phyloP scores from a whole-genome alignment of 1,140 invertebrate species.

The Halesus radiatus region DNA sequence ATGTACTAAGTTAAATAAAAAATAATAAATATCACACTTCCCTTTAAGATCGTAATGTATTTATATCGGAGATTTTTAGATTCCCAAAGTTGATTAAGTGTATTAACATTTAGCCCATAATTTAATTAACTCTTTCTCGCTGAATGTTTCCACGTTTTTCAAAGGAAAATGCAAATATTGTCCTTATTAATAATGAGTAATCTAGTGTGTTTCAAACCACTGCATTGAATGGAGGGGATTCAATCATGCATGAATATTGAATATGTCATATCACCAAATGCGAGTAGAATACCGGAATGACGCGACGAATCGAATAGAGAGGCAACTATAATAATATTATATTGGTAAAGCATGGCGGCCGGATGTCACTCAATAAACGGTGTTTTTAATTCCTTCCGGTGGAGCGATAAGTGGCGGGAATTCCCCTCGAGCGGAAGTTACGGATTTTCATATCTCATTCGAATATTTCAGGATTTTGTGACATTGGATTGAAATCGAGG shows the following conservation, averaged over 20 bases:
- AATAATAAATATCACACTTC: too few species aligned
- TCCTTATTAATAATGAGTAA: too few species aligned
- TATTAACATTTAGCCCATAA: too few species aligned
- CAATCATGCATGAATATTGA: background rate
- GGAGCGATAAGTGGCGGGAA: constrained; percentile 14
- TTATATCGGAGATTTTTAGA: too few species aligned
- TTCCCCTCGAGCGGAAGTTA: background rate
- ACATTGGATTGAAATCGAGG: background rate
- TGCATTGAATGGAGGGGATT: too few species aligned
- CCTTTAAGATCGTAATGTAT: too few species aligned
- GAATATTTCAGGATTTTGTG: background rate
- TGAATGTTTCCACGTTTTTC: too few species aligned
- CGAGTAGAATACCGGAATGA: background rate
- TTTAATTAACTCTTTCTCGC: too few species aligned
- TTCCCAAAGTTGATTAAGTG: too few species aligned
- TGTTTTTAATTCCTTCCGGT: constrained; percentile 20
- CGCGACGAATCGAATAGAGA: background rate
- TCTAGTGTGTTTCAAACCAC: too few species aligned
- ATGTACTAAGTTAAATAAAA: too few species aligned
- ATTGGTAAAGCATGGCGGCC: background rate
- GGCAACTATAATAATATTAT: background rate
- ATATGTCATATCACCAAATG: background rate
- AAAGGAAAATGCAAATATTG: too few species aligned
- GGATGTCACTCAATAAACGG: constrained; percentile 22
- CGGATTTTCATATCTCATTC: constrained; percentile 2